Conservation (phyloP, 2,797 vertebrate genomes). For the Mallotus villosus region DNA sequence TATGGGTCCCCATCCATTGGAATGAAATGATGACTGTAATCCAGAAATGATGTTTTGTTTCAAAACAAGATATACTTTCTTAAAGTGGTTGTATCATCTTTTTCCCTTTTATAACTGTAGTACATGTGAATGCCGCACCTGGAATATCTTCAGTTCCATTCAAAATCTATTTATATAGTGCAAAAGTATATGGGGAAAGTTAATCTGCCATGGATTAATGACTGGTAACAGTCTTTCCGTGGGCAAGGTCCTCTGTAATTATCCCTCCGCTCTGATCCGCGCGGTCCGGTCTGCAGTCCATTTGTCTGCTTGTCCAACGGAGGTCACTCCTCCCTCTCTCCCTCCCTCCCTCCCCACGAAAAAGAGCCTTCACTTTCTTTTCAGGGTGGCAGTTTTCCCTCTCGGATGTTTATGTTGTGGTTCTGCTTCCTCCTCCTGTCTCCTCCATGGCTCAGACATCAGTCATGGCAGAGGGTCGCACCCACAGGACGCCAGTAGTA, state of each 20-base stretch:
- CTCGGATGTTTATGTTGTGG: constrained; percentile 80
- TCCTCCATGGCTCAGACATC: constrained; percentile 47
- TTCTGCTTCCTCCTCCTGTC: neutral
- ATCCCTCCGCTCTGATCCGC: constrained; percentile 9
- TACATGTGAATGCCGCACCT: too few species aligned
- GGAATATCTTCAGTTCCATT: too few species aligned
- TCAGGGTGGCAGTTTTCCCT: constrained; percentile 72
- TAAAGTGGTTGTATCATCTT: too few species aligned
- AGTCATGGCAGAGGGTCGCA: constrained; percentile 55
- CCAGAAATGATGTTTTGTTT: neutral
- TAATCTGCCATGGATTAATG: too few species aligned
- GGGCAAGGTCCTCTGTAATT: neutral
- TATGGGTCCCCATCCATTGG: neutral
- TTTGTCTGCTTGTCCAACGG: constrained; percentile 72
- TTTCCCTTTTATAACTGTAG: too few species aligned
- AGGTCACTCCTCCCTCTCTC: constrained; percentile 32
- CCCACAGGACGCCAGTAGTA: constrained; percentile 60
- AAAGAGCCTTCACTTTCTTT: constrained; percentile 73
- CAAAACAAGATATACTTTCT: too few species aligned
- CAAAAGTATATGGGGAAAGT: too few species aligned
- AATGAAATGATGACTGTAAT: neutral
- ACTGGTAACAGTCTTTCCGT: neutral
- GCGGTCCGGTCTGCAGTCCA: constrained; percentile 69
- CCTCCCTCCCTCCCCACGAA: constrained; percentile 65
- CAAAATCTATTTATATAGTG: too few species aligned